phyloP scores from a whole-genome alignment of 2,113 vertebrate species.

The Mormyrus lacerda region DNA sequence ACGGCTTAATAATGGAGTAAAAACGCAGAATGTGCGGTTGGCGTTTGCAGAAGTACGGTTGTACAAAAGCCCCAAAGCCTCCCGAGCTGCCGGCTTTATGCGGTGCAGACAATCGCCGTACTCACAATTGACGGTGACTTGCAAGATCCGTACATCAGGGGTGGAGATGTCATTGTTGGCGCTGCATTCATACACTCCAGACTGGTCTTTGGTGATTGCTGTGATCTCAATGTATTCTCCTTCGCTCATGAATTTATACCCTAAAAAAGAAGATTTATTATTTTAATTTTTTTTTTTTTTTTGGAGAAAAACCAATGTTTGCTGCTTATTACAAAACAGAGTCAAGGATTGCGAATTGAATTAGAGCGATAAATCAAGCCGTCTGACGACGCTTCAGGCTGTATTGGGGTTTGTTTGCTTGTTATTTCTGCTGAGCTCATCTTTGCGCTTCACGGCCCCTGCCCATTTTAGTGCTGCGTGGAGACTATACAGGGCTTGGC shows the following conservation, averaged over 20 bases:
- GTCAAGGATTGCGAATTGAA: background rate
- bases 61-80: background rate
- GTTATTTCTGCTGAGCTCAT: background rate
- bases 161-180: conserved; percentile 84
- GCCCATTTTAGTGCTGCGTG: background rate
- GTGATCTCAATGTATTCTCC: conserved; percentile 89
- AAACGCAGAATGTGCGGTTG: background rate
- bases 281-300: background rate
- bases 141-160: conserved; percentile 78
- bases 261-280: conserved; percentile 46
- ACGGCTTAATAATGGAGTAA: background rate
- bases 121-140: conserved; percentile 94
- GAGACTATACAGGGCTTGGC: background rate
- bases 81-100: background rate
- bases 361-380: conserved; percentile 6
- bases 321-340: background rate
- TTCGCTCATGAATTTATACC: conserved; percentile 76
- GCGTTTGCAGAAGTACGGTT: background rate
- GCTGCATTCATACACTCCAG: conserved; percentile 89
- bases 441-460: background rate
- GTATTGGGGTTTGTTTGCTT: background rate
- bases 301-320: background rate
- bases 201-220: conserved; percentile 85
- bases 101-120: background rate
- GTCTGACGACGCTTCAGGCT: background rate